phyloP scores from a whole-genome alignment of 23 tunicate species.

The Oikopleura vanhoeffeni region DNA sequence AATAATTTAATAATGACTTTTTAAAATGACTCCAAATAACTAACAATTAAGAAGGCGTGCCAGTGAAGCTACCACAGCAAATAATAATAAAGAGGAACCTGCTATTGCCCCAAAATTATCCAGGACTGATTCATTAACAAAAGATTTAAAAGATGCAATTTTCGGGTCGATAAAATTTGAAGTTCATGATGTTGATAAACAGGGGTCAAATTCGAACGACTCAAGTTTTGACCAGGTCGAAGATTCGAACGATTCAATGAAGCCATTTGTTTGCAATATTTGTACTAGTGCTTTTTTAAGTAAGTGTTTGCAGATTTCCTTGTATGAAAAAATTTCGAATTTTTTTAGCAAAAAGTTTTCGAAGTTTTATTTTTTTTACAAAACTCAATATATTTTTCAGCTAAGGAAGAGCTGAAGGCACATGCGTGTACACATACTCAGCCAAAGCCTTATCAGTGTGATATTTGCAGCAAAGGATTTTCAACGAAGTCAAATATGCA shows the following conservation, averaged over 20 bases:
- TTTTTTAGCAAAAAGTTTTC: too few relatives aligned
- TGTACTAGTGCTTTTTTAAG: neutral
- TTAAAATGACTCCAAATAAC: neutral
- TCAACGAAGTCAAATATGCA: conserved; percentile 14
- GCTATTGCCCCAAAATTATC: conserved; percentile 1
- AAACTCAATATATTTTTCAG: neutral
- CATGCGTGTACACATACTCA: neutral
- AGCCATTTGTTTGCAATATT: conserved; percentile 8
- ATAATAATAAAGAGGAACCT: too few relatives aligned
- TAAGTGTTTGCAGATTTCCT: neutral
- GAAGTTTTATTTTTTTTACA: neutral
- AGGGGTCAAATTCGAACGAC: neutral
- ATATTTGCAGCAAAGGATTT: neutral
- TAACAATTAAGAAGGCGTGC: neutral
- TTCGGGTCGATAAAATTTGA: neutral
- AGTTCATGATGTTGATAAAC: neutral
- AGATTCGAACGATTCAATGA: neutral
- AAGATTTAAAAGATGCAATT: neutral
- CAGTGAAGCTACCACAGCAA: too few relatives aligned
- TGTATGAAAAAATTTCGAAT: too few relatives aligned
- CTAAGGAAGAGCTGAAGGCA: neutral
- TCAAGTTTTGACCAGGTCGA: neutral
- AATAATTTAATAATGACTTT: neutral
- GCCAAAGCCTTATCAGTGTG: conserved; percentile 1
- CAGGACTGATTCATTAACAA: neutral